Evolutionary conservation across 2,113 vertebrate species (phyloP), one percentile per base, ranked within the genome.

Genomic region (Danionella cerebrum): DNA sequence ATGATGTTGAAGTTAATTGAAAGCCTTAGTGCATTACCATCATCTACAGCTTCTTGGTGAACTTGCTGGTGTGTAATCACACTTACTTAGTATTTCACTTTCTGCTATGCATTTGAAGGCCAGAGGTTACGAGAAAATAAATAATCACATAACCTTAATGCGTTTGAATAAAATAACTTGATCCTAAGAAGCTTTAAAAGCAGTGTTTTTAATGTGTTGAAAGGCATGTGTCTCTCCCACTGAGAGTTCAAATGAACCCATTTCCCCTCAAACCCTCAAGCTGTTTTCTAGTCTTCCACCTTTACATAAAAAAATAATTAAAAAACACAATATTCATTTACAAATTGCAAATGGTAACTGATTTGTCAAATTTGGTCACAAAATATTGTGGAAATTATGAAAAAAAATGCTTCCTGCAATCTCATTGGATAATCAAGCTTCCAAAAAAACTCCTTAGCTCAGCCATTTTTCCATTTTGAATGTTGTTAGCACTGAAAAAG

Each of bases 81-180:
- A 24, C 16, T 48, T 45, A 27, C 42, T 47, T 57, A 42, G 29
- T 64, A 18, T 54, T 41, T 47, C 6, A 24, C 12, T n/a, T 53
- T 31, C 42, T 44, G 39, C 18, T 29, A 29, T 39, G 22, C 22
- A 31, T 47, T 54, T 13, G 3, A 14, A 47, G 47, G 27, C 55
- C 57, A 29, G 39, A 51, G 53, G 7, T 54, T 36, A 16, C 29
- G 58, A 21, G 54, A 63, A 55, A 55, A 55, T 13, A 47, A 54
- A 41, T 38, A 41, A 52, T 67, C n/a, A n/a, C 48, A 54, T 67
- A 62, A 38, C 64, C 48, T 47, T 36, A n/a, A 38, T 72, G 42
- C 55, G 54, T 65, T 65, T 57, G 38, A 72, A 36, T 39, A 27
- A 47, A 16, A 54, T 16, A 41, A 60, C 25, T 36, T 50, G 13